A percentile compares a stretch with the other conserved stretches of the same genome.
phyloP scores from a whole-genome alignment of 2,113 vertebrate species.

The Dicentrarchus labrax region DNA sequence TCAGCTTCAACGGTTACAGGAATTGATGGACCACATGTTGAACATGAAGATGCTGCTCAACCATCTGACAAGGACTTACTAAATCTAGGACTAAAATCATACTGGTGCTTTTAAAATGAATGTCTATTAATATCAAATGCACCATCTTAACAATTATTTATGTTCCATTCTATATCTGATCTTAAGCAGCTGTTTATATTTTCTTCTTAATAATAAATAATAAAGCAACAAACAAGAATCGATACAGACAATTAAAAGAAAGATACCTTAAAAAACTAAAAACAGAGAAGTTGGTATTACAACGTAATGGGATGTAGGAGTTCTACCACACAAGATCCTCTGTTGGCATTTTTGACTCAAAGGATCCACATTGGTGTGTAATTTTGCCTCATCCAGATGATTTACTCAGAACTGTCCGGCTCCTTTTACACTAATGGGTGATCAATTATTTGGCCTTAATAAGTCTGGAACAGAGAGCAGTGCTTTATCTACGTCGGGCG shows the following conservation, averaged over 20 bases:
- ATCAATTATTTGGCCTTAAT: slow-evolving; percentile 63
- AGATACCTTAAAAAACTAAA: background rate
- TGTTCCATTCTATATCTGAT: background rate
- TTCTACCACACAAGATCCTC: background rate
- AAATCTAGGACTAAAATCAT: background rate
- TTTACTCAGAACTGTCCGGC: slow-evolving; percentile 30
- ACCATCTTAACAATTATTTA: background rate
- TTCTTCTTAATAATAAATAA: background rate
- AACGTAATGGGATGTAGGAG: background rate
- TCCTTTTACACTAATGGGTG: slow-evolving; percentile 49
- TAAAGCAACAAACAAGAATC: background rate
- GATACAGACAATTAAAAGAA: background rate
- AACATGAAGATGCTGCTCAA: background rate
- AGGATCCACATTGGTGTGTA: slow-evolving; percentile 6
- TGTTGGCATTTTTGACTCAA: slow-evolving; percentile 26
- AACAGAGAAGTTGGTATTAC: background rate
- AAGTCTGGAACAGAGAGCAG: slow-evolving; percentile 53
- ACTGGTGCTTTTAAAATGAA: background rate
- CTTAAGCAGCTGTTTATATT: background rate
- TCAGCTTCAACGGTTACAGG: background rate
- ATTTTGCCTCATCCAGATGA: slow-evolving; percentile 34
- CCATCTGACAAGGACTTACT: background rate
- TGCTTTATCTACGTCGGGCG: slow-evolving; percentile 47
- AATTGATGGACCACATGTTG: too few species aligned
- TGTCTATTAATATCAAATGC: background rate